Base-by-base conservation (phyloP, 2,888 invertebrate species). In the Tridacna gigas region DNA sequence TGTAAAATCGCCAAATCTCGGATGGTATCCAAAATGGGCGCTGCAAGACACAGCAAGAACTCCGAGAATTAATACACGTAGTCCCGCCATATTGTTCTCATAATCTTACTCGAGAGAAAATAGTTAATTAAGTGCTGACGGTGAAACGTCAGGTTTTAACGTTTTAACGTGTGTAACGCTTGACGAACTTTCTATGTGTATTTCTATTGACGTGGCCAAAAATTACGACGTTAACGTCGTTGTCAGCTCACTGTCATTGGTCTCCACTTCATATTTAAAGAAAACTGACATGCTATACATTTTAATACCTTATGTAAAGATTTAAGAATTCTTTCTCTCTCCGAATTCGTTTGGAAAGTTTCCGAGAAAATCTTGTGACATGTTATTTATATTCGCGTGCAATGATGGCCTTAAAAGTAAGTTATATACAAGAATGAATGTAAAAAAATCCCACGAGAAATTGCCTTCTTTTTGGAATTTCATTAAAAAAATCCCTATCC, bases 1-100 rank as follows among this genome's bases (percentile, higher is more conserved):
- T 75, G 61, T 28, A 18, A 63, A 74, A 22, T 79, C 48, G 28
- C 66, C 71, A 63, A 48, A 48, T 15, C 73, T 63, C 13, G 73
- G 80, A 47, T 82, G 71, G 76, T 82, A 79, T 76, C 85, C 82
- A 61, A 80, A 80, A 28, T 85, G 82, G 25, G 82, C 85, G 60
- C 80, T 80, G 69, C 78, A 77, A 13, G 71, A 82, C 61, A 61
- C 82, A 28, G 82, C 78, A 78, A 80, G 74, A 66, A 82, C 66
- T 65, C 71, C 85, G 77, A 85, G 74, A 82, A 85, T 77, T 67
- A 85, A 78, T 82, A 80, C 78, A 22, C 66, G 73, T 66, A 82
- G 60, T 56, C 75, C 78, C 80, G 85, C 85, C 85, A 85, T 85
- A 51, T 84, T 83, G 60, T 75, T 63, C 61, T 75, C 63, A 71